These are phyloP conservation scores for Eurystomus gularis DNA, from an alignment of 2,113 vertebrate genomes.

Conservation along the genomic window DNA sequence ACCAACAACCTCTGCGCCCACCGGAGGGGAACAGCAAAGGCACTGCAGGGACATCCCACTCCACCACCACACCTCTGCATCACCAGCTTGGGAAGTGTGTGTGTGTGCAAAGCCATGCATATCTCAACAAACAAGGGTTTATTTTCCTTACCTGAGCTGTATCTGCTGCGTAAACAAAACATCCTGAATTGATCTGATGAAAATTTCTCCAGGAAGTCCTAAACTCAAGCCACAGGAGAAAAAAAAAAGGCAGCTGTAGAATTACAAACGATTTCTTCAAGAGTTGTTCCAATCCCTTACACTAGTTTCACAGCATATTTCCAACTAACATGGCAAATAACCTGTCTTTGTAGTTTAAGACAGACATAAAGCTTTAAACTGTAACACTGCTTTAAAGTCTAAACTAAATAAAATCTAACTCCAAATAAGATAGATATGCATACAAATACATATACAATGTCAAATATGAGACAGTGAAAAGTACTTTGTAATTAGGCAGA, in stretches of 20 bases:
- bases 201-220: constrained; percentile 87
- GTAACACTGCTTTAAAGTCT: neutral
- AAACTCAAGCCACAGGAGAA: neutral
- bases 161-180: constrained; percentile 88
- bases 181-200: constrained; percentile 89
- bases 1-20: accelerated
- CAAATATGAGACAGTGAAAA: neutral
- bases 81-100: accelerated
- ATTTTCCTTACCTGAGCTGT: constrained; percentile 86
- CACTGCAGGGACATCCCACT: accelerated
- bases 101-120: accelerated
- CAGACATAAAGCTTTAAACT: neutral
- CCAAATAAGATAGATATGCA: neutral
- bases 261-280: neutral
- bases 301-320: neutral
- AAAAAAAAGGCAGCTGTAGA: neutral
- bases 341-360: neutral
- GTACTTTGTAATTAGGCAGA: neutral
- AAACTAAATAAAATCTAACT: neutral
- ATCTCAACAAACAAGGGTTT: neutral
- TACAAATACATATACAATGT: neutral
- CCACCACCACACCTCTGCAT: accelerated
- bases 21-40: accelerated
- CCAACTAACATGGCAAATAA: neutral
- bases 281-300: neutral